Evolutionary conservation across 2,888 invertebrate species (phyloP).

Genomic region (Ectropis crepuscularia): DNA sequence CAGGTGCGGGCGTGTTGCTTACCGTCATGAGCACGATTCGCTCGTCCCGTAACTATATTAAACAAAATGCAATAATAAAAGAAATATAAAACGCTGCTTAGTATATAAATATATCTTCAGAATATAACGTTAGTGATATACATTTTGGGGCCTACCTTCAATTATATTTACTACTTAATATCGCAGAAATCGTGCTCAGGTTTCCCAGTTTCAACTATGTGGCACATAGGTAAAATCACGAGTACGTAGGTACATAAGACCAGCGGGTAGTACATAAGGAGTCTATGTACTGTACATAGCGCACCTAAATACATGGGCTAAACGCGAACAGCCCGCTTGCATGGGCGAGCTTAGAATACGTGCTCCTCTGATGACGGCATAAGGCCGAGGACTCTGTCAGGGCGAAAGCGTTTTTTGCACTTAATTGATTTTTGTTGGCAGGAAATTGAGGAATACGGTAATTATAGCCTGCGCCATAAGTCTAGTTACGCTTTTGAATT

Average conservation of each 20-base stretch:
- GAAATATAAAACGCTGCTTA: too few relatives aligned
- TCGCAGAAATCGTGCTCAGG: slow-evolving; percentile 22
- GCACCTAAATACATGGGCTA: slow-evolving; percentile 50
- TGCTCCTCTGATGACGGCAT: slow-evolving; percentile 71
- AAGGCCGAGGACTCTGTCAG: slow-evolving; percentile 29
- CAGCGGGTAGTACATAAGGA: slow-evolving; percentile 36
- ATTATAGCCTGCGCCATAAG: too few relatives aligned
- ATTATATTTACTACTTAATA: slow-evolving; percentile 18
- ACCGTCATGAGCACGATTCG: too few relatives aligned
- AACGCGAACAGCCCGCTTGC: slow-evolving; percentile 66
- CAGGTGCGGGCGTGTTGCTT: too few relatives aligned
- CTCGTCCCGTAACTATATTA: too few relatives aligned
- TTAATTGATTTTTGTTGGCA: neutral
- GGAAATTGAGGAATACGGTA: too few relatives aligned
- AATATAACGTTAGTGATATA: neutral
- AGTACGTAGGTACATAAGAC: slow-evolving; percentile 34
- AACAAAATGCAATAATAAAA: too few relatives aligned
- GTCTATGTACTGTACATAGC: slow-evolving; percentile 41
- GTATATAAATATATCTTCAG: neutral
- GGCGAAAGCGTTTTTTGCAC: slow-evolving; percentile 21
- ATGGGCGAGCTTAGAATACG: slow-evolving; percentile 71
- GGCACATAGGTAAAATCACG: slow-evolving; percentile 30
- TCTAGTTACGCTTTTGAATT: too few relatives aligned
- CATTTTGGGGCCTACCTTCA: neutral
- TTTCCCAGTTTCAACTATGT: slow-evolving; percentile 30